phyloP scores from a whole-genome alignment of 2,113 vertebrate species.

The Saguinus midas region DNA sequence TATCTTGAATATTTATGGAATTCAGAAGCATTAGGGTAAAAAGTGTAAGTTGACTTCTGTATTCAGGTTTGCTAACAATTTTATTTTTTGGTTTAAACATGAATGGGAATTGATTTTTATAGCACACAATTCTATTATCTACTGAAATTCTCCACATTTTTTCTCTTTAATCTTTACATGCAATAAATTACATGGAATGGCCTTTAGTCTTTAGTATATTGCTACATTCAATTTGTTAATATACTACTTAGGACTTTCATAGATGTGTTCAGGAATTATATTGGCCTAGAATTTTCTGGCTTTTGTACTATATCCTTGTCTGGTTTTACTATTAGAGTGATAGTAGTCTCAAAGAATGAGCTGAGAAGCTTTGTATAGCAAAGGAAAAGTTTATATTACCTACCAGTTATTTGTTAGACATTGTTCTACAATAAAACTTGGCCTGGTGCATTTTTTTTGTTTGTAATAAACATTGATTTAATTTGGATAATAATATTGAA shows the following conservation, averaged over 20 bases:
- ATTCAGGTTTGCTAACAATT: background rate
- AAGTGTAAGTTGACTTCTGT: background rate
- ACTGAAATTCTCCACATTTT: background rate
- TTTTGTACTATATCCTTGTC: background rate
- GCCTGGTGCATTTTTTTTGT: background rate
- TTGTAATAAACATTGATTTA: background rate
- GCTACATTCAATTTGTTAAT: background rate
- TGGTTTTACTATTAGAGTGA: background rate
- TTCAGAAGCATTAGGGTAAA: background rate
- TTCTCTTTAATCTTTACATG: background rate
- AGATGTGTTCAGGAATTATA: background rate
- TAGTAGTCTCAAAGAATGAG: background rate
- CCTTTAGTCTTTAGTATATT: background rate
- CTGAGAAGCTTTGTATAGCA: background rate
- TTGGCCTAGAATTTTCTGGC: background rate
- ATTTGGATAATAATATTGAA: background rate
- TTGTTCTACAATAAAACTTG: background rate
- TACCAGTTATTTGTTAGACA: background rate
- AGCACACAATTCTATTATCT: background rate
- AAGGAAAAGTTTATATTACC: background rate
- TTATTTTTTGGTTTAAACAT: background rate
- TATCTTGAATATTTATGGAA: background rate
- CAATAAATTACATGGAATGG: background rate
- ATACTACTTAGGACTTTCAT: background rate
- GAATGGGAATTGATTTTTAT: background rate